These are phyloP conservation scores for Meriones unguiculatus DNA, from an alignment of 2,113 vertebrate species.

Conservation along the genomic window DNA sequence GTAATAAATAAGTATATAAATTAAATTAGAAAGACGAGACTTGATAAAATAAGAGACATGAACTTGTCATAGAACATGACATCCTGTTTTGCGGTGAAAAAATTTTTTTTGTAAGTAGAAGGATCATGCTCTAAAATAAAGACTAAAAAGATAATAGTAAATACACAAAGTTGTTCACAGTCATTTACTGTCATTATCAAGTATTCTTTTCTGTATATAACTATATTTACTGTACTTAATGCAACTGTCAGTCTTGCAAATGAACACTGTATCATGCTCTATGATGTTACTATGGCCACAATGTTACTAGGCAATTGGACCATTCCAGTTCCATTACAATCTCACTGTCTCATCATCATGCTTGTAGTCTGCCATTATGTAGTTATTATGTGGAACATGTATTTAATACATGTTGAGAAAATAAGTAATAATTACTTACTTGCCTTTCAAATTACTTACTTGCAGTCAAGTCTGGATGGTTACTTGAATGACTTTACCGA, in stretches of 20 bases:
- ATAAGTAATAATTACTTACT: not conserved
- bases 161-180: not conserved
- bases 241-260: not conserved
- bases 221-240: not conserved
- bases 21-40: no score
- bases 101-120: not conserved
- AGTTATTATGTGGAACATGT: not conserved
- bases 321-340: not conserved
- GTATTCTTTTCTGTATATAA: not conserved
- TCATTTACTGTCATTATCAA: not conserved
- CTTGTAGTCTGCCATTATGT: no score
- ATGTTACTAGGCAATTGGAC: not conserved
- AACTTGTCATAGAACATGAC: not conserved
- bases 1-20: no score
- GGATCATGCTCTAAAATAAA: not conserved
- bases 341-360: not conserved
- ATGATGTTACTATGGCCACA: not conserved
- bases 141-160: not conserved
- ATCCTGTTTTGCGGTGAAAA: not conserved
- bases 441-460: not conserved
- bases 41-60: not conserved
- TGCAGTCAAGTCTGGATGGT: not conserved
- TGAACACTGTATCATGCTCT: not conserved
- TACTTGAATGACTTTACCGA: not conserved
- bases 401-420: conserved; percentile 16